Base-by-base conservation (phyloP, 2,888 invertebrate genomes). In the Geotrupes spiniger region DNA sequence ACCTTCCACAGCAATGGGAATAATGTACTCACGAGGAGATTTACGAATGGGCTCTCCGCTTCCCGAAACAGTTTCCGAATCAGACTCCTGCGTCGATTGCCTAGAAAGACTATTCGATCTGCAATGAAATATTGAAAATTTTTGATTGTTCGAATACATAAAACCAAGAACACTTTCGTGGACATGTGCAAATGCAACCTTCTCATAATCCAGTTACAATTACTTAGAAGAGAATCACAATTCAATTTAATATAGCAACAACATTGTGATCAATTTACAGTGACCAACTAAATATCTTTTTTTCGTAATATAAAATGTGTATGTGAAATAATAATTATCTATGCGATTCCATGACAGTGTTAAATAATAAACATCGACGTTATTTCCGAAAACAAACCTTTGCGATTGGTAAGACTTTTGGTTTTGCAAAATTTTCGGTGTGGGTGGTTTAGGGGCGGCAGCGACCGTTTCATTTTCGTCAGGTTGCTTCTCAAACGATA, bases 1-100 rank as follows among this genome's bases (percentile, higher is more conserved):
- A 59, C 92, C 92, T 72, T 93, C 92, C 45, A 92, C 87, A 11
- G 91, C 90, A 64, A 93, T 92, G n/a, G 92, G 92, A 72, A 93
- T 92, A 63, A 93, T 92, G 67, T 90, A 92, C 74, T 93, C 92
- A 33, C 92, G 79, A 10, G 92, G 90, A 9, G 90, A 90, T 74
- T 92, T 92, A 68, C 88, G 85, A 65, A 92, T 91, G 4, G 90
- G 89, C 69, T 87, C 85, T 62, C 77, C 76, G 14, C 78, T 77
- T 2, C 68, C 60, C 4, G 77, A 73, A 8, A 74, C 73, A 60
- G 77, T 78, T 57, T 83, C 84, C 0, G 87, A 85, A 61, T 91
- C 89, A 6, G 85, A 84, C 52, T 85, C 84, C 50, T 77, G 77
- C 0, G 85, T 85, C 6, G 85, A 83, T 63, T 85, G 86, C 10